Base-by-base conservation (phyloP, 1,140 invertebrate genomes). In the Drosophila jambulina region DNA sequence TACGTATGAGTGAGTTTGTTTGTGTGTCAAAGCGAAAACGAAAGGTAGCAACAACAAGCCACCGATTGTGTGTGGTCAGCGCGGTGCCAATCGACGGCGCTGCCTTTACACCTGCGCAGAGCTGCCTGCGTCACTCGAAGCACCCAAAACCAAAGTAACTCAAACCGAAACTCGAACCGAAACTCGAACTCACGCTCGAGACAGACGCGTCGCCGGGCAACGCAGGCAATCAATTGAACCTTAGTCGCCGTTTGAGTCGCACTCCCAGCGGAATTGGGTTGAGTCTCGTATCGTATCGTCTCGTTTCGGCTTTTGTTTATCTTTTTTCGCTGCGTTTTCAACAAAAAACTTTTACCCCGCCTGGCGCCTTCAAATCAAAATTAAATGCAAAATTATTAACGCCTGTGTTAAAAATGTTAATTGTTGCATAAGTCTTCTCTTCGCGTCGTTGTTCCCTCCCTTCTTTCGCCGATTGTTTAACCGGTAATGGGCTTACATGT, bases 221-320 rank as follows among this genome's bases (percentile, higher is more conserved):
- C 76, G 56, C 57, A 68, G 72, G 32, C 59, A 60, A 72, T 86
- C 83, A 87, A 87, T 87, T 87, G 84, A 88, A 90, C 85, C 84
- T 88, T 90, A 88, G 81, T 81, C 71, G 72, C 71, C 71, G 49
- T 53, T 75, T 75, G 71, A 57, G 45, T 56, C 61, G 75, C 70
- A 64, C 58, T 77, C 72, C 62, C 67, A 58, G 49, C 68, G 80
- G 82, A 88, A 84, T 88, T 88, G 81, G 84, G 84, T 88, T 88
- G 85, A 84, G 83, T 77, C 57, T 78, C 51, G 36, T 62, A n/a
- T 19, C 43, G 58, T 25, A 36, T 78, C 63, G 46, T 45, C 32
- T 54, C 46, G 54, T 56, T 71, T 59, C 46, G 48, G 32, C 27
- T 53, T 78, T 70, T 80, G 80, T 75, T 75, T 86, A 62, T 79